phyloP scores from a whole-genome alignment of 2,888 invertebrate species.

The Pristionchus mayeri region DNA sequence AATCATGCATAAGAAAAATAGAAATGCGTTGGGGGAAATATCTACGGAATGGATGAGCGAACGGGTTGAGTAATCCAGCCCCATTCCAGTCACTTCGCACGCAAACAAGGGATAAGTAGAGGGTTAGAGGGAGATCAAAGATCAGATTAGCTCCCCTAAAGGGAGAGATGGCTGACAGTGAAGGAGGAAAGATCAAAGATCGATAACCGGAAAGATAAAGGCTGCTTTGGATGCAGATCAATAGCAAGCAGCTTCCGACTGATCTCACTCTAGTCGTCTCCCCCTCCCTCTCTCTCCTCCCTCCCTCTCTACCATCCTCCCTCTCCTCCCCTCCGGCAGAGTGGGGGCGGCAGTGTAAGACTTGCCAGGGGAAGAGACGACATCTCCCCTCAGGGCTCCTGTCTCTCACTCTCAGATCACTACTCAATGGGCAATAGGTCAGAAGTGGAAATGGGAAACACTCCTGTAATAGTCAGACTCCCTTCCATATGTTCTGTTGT shows the following conservation, averaged over 20 bases:
- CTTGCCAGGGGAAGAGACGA: not conserved
- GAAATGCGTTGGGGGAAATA: not conserved
- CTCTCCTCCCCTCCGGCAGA: slow-evolving; percentile 19
- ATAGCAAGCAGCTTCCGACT: slow-evolving; percentile 17
- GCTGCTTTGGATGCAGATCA: not conserved
- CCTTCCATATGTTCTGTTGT: too few species aligned
- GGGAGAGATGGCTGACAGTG: too few species aligned
- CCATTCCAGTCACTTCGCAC: not conserved
- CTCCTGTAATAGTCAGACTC: too few species aligned
- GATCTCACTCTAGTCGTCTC: not conserved
- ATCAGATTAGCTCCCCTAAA: too few species aligned
- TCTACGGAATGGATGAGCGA: not conserved
- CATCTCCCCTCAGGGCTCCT: too few species aligned
- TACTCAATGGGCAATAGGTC: not conserved
- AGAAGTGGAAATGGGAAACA: too few species aligned
- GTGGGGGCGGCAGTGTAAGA: slow-evolving; percentile 35
- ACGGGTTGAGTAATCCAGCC: not conserved
- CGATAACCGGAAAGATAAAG: too few species aligned
- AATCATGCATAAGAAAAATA: slow-evolving; percentile 6
- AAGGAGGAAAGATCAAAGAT: too few species aligned
- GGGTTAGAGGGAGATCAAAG: too few species aligned
- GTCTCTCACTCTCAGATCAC: too few species aligned
- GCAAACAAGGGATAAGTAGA: too few species aligned
- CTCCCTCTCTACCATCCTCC: not conserved
- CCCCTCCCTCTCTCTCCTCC: not conserved